These are phyloP conservation scores for Tautogolabrus adspersus DNA, from an alignment of 2,113 vertebrate species.

Conservation along the genomic window DNA sequence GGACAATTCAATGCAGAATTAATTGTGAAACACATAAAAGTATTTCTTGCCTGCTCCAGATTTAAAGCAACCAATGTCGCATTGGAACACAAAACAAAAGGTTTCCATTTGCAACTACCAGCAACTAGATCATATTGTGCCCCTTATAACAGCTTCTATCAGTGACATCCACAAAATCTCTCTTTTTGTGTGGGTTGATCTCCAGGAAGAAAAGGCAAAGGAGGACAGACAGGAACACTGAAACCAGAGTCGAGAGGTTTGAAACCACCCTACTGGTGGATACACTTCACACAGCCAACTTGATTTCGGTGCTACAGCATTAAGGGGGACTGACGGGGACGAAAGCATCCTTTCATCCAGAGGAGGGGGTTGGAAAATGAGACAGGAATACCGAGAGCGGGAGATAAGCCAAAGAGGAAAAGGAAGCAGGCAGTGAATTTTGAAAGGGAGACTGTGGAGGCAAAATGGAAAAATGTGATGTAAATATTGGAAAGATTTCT, in stretches of 20 bases:
- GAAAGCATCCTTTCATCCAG: conserved; percentile 50
- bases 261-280: not conserved
- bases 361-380: conserved; percentile 15
- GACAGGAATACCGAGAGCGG: conserved; percentile 39
- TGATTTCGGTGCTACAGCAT: conserved; percentile 9
- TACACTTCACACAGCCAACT: conserved; percentile 13
- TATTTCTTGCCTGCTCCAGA: not conserved
- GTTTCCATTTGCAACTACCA: conserved; percentile 3
- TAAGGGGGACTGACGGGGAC: conserved; percentile 18
- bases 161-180: not conserved
- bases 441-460: not conserved
- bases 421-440: not conserved
- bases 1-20: not conserved
- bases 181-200: conserved; percentile 17
- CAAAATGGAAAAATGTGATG: conserved; percentile 7
- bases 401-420: not conserved
- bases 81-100: not conserved
- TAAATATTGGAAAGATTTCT: conserved; percentile 8
- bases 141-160: not conserved
- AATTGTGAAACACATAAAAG: not conserved
- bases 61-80: not conserved
- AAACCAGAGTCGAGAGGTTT: conserved; percentile 10
- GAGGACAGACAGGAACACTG: conserved; percentile 11
- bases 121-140: not conserved
- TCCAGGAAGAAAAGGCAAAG: conserved; percentile 21